phyloP scores from a whole-genome alignment of 1,140 invertebrate species.

The Euglossa dilemma region DNA sequence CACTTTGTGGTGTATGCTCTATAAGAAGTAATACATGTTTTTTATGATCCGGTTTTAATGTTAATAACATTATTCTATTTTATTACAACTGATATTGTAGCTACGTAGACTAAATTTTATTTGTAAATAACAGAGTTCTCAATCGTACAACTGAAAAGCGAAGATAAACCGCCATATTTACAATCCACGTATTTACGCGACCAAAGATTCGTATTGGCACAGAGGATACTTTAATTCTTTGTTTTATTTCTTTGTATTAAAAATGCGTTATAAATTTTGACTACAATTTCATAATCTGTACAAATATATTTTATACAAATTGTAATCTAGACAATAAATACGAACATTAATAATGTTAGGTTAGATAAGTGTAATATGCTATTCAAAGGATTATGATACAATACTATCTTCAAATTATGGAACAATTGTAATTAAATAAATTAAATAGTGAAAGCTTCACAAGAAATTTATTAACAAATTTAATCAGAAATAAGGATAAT shows the following conservation, averaged over 20 bases:
- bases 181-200: background rate
- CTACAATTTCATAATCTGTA: background rate
- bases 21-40: conserved; percentile 73
- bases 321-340: background rate
- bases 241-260: background rate
- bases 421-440: conserved; percentile 8
- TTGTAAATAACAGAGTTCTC: background rate
- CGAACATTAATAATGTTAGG: background rate
- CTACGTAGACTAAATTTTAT: conserved; percentile 1
- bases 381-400: background rate
- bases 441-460: background rate
- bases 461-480: conserved; percentile 23
- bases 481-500: background rate
- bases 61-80: conserved; percentile 62
- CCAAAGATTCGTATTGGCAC: background rate
- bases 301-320: background rate
- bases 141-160: background rate
- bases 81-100: conserved; percentile 8
- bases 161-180: conserved; percentile 3
- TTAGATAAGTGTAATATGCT: conserved; percentile 3
- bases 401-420: background rate
- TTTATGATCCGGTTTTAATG: conserved; percentile 72
- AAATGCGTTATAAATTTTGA: background rate
- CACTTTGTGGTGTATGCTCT: conserved; percentile 74
- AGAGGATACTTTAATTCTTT: background rate